Percentiles rank a stretch among this genome's conserved stretches.
Evolutionary conservation across 2,797 vertebrate species (phyloP).

Genomic region (Melanotaenia pygmaea): DNA sequence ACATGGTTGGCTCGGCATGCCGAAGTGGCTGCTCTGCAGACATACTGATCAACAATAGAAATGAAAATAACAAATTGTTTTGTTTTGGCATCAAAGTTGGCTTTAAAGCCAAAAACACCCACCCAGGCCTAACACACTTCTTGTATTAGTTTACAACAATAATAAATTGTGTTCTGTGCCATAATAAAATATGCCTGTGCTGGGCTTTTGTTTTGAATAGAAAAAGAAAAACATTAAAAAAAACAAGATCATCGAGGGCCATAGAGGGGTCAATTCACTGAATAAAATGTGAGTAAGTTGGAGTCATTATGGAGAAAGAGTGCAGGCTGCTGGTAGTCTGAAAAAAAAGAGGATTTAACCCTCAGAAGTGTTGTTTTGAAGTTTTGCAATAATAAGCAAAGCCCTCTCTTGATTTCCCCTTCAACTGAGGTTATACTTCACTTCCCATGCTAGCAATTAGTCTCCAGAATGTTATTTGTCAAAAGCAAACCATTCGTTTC

Average conservation of each 20-base stretch:
- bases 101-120: conserved; percentile 29
- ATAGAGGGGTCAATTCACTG: conserved; percentile 31
- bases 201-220: conserved; percentile 2
- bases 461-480: conserved; percentile 77
- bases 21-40: conserved; percentile 49
- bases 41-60: conserved; percentile 56
- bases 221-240: conserved; percentile 1
- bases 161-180: background rate
- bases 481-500: conserved; percentile 70
- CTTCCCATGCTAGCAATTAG: conserved; percentile 82
- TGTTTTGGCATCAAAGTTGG: conserved; percentile 24
- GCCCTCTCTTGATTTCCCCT: conserved; percentile 59
- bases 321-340: conserved; percentile 18
- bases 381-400: conserved; percentile 64
- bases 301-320: conserved; percentile 27
- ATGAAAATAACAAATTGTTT: conserved; percentile 45
- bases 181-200: conserved; percentile 34
- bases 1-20: conserved; percentile 58
- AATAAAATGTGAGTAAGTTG: conserved; percentile 42
- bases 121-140: background rate
- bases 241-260: conserved; percentile 11
- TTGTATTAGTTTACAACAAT: conserved; percentile 11
- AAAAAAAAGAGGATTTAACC: conserved; percentile 33
- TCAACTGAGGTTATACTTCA: conserved; percentile 68
- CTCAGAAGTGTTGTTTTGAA: conserved; percentile 64